A percentile compares a stretch with the other conserved stretches of the same genome.
Evolutionary conservation across 1,140 invertebrate species (phyloP).

Genomic region (Magallana angulata): DNA sequence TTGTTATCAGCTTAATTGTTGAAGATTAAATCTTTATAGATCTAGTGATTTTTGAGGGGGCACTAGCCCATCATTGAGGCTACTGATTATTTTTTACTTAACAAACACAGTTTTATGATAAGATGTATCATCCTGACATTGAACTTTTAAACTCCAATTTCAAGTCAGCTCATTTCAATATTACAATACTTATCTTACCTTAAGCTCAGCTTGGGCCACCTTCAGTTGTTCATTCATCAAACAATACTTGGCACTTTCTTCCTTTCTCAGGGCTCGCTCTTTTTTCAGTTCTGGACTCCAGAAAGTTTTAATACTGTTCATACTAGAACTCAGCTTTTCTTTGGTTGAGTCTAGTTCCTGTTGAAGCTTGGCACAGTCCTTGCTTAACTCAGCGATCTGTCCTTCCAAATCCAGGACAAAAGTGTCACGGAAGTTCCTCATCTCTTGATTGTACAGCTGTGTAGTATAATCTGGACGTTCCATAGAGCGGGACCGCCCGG

Average conservation of each 20-base stretch:
- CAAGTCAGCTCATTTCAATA: no score
- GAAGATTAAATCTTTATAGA: no score
- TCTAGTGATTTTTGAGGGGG: no score
- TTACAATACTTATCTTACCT: constrained; percentile 84
- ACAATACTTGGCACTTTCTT: constrained; percentile 98
- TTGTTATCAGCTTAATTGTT: no score
- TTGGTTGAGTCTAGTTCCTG: constrained; percentile 98
- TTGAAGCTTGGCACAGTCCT: constrained; percentile 97
- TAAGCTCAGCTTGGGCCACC: constrained; percentile 96
- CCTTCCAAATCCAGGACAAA: constrained; percentile 93
- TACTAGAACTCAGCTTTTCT: constrained; percentile 98
- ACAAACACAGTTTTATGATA: no score
- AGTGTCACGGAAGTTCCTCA: constrained; percentile 70
- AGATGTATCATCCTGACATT: no score
- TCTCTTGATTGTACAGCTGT: constrained; percentile 69
- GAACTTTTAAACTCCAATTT: no score
- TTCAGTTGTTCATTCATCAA: constrained; percentile 98
- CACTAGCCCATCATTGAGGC: no score
- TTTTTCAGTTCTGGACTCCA: constrained; percentile 99
- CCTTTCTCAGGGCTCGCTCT: constrained; percentile 96
- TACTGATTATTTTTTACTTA: no score
- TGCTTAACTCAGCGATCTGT: constrained; percentile 95
- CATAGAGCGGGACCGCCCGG: constrained; percentile 67
- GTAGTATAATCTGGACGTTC: constrained; percentile 69
- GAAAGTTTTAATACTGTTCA: constrained; percentile 99